Percentiles rank a stretch among this genome's conserved stretches.
Conservation (phyloP, 2,888 invertebrate genomes). For the Blastobasis adustella region DNA sequence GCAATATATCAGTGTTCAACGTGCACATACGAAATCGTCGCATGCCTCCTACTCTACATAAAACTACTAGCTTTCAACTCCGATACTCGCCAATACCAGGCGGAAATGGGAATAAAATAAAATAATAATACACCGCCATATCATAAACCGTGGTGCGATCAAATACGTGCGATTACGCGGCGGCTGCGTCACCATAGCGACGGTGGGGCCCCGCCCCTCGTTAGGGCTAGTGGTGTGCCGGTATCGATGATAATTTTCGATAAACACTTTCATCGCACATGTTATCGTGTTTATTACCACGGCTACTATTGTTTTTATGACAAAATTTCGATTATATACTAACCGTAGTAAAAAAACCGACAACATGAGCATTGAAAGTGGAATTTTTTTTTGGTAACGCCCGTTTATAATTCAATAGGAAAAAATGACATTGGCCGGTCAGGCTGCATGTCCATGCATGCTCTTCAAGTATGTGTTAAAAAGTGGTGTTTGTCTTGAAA, state of each 20-base stretch:
- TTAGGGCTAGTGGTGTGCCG: constrained; percentile 26
- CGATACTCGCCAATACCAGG: background rate
- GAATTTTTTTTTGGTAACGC: too few relatives aligned
- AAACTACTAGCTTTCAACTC: background rate
- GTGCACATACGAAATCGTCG: too few relatives aligned
- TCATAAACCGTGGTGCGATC: constrained; percentile 7
- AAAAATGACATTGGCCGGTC: too few relatives aligned
- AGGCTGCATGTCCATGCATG: too few relatives aligned
- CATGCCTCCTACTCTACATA: too few relatives aligned
- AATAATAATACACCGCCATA: constrained; percentile 4
- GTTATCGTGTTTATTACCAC: too few relatives aligned
- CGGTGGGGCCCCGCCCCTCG: constrained; percentile 28
- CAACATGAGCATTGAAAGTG: too few relatives aligned
- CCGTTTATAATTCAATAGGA: too few relatives aligned
- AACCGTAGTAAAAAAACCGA: too few relatives aligned
- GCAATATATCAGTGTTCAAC: too few relatives aligned
- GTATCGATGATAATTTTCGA: constrained; percentile 13
- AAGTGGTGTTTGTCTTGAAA: too few relatives aligned
- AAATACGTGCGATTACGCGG: constrained; percentile 12
- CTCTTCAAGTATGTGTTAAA: too few relatives aligned
- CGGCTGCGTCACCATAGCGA: constrained; percentile 23
- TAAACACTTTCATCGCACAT: background rate
- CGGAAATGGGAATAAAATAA: constrained; percentile 2
- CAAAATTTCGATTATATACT: constrained; percentile 6
- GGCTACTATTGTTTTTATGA: constrained; percentile 5